phyloP scores from a whole-genome alignment of 2,888 invertebrate genomes.

The Galeruca laticollis region DNA sequence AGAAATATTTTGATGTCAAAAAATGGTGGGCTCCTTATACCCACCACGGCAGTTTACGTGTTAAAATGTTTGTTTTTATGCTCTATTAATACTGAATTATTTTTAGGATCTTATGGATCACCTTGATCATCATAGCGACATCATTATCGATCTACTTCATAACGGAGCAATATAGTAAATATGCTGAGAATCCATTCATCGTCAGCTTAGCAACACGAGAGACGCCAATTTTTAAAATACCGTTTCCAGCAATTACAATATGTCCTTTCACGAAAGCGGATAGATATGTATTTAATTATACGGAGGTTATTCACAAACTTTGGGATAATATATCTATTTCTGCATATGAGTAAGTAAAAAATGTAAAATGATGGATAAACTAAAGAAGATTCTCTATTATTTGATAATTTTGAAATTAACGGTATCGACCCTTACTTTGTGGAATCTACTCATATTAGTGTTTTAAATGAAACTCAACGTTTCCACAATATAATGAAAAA shows the following conservation, averaged over 20 bases:
- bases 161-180: slow-evolving; percentile 73
- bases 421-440: no score
- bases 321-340: not conserved
- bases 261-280: slow-evolving; percentile 58
- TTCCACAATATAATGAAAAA: no score
- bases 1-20: no score
- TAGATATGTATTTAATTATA: slow-evolving; percentile 59
- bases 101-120: slow-evolving; percentile 3
- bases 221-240: slow-evolving; percentile 74
- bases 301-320: not conserved
- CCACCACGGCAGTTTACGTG: no score
- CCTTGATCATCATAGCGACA: not conserved
- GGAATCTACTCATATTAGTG: no score
- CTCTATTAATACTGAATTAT: not conserved
- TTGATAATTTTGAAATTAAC: no score
- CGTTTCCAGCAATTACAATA: slow-evolving; percentile 63
- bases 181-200: slow-evolving; percentile 79
- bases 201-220: slow-evolving; percentile 80
- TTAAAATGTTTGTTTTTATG: no score
- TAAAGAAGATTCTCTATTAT: not conserved
- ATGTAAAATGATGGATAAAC: not conserved
- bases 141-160: slow-evolving; percentile 4
- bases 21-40: no score
- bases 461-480: no score
- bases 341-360: not conserved